These are phyloP conservation scores for Falcunculus frontatus DNA, from an alignment of 2,113 vertebrate genomes.

Conservation along the genomic window DNA sequence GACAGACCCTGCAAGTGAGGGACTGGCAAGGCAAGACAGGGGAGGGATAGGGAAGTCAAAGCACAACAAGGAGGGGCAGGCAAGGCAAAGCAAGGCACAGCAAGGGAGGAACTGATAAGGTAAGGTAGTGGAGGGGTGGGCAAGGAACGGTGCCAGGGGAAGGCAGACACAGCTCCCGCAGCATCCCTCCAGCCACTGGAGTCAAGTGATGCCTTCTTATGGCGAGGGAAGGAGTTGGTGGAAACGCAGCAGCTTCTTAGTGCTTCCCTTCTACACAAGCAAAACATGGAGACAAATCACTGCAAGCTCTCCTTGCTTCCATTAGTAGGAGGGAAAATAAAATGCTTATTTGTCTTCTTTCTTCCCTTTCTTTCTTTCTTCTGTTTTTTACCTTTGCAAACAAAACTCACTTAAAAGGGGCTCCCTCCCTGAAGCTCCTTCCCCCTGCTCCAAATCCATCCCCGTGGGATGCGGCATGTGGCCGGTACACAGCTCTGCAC, in stretches of 20 bases:
- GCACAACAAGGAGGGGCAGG: not conserved
- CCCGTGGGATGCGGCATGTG: rapidly evolving
- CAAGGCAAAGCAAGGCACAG: not conserved
- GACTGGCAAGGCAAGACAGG: not conserved
- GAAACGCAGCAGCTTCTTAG: not conserved
- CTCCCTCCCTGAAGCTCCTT: not conserved
- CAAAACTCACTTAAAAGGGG: not conserved
- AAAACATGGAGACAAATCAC: not conserved
- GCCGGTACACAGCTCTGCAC: not conserved
- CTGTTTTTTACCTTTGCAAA: not conserved
- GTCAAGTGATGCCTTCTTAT: not conserved
- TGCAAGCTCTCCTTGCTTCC: not conserved
- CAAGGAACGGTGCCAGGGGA: not conserved
- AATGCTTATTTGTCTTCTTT: not conserved
- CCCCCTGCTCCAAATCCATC: not conserved
- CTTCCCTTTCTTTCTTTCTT: not conserved
- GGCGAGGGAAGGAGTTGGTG: not conserved
- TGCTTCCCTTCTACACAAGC: not conserved
- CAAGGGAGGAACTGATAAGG: not conserved
- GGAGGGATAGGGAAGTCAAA: not conserved
- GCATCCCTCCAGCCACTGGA: too few species aligned
- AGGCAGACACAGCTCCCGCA: not conserved
- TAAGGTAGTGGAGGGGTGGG: not conserved
- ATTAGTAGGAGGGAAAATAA: not conserved
- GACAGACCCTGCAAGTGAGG: not conserved